These are phyloP conservation scores for Phthorimaea operculella DNA, from an alignment of 1,140 invertebrate genomes.

Conservation along the genomic window DNA sequence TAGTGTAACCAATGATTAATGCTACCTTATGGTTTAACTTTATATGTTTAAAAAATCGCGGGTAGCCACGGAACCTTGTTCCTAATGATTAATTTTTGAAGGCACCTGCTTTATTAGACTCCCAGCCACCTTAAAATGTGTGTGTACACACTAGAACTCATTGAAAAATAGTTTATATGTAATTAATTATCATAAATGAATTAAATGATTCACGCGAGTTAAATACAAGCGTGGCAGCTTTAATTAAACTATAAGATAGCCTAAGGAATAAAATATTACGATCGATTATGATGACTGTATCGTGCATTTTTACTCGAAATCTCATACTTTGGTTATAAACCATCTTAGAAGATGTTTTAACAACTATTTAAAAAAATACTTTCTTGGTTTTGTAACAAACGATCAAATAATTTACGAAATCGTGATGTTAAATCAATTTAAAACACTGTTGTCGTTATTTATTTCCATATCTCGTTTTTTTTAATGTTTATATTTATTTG, in stretches of 20 bases:
- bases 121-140: neutral
- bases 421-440: no score
- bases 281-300: no score
- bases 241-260: constrained; percentile 62
- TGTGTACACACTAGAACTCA: constrained; percentile 2
- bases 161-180: constrained; percentile 16
- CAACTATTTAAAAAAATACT: no score
- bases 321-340: no score
- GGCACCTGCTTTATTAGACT: neutral
- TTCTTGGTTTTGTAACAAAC: no score
- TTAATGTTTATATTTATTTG: constrained; percentile 6
- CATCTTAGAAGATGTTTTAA: no score
- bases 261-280: constrained; percentile 26
- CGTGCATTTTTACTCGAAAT: no score
- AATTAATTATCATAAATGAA: constrained; percentile 23
- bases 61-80: neutral
- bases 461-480: no score
- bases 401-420: no score
- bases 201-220: constrained; percentile 35
- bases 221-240: constrained; percentile 55
- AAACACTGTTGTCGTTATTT: no score
- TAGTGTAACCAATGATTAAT: neutral
- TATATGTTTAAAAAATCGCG: neutral
- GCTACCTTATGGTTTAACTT: neutral
- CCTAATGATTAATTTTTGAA: neutral